A percentile compares a stretch with the other conserved stretches of the same genome.
Conservation (phyloP, 64 coral and sea anemone genomes). For the Montipora efflorescens region DNA sequence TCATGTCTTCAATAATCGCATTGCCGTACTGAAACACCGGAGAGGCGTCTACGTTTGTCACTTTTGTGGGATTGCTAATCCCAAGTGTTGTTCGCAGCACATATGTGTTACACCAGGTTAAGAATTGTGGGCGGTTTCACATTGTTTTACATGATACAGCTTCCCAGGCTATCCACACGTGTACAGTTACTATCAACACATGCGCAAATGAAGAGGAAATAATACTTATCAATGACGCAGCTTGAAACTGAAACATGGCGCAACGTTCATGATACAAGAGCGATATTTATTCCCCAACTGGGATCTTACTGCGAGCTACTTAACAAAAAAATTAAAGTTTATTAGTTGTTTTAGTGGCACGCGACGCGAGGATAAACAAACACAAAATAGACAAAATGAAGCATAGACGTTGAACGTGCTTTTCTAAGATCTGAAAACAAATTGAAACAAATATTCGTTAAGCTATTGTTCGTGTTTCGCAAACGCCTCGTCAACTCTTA, state of each 20-base stretch:
- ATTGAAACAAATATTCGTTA: not conserved
- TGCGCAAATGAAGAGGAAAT: slow-evolving; percentile 1
- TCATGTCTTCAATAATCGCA: not conserved
- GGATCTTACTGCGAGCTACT: slow-evolving; percentile 26
- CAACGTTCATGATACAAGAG: slow-evolving; percentile 33
- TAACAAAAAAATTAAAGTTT: slow-evolving; percentile 16
- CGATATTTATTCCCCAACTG: slow-evolving; percentile 14
- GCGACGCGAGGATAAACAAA: slow-evolving; percentile 53
- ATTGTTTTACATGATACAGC: slow-evolving; percentile 7
- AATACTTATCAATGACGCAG: slow-evolving; percentile 30
- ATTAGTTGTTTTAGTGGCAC: slow-evolving; percentile 62
- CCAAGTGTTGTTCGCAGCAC: not conserved
- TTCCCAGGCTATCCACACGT: not conserved
- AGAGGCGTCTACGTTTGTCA: no score
- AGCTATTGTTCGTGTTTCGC: no score
- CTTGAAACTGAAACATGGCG: slow-evolving; percentile 39
- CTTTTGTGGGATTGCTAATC: not conserved
- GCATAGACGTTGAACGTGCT: not conserved
- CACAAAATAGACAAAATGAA: not conserved
- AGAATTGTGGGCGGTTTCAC: not conserved
- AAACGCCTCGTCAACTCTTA: no score
- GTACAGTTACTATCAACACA: slow-evolving; percentile 6
- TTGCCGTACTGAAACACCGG: no score
- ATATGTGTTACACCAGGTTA: not conserved
- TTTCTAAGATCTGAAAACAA: not conserved